Base-by-base conservation (phyloP, 2,113 vertebrate genomes). In the Phasianus colchicus region DNA sequence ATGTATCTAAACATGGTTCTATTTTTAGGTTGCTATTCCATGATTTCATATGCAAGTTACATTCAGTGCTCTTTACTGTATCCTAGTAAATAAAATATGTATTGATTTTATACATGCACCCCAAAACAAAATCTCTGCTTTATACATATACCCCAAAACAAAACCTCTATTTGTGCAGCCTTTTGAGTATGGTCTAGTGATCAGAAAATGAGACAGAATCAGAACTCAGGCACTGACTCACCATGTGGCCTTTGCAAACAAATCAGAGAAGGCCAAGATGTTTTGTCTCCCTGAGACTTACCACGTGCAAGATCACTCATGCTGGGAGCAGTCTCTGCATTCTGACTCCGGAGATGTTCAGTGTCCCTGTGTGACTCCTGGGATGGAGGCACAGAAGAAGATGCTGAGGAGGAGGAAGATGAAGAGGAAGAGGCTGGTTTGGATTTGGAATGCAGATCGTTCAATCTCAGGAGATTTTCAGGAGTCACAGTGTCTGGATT, bases 361-460 rank as follows among this genome's bases (percentile, higher is more conserved):
- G 95, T 38, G 30, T 98, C 98, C 89, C 96, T 97, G 92, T 97
- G 97, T 21, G 95, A 43, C 40, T 81, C 95, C 90, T 92, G 96
- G 2, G 67, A 58, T 17, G 96, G 87, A 55, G 86, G 97, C 57
- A 47, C 96, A 18, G 94, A 96, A 95, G 84, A 47, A 32, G 95
- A 96, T 1, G 74, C 93, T 22, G 90, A 95, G 43, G 97, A 97
- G 34, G 95, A 96, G 12, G 97, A 96, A 30, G 96, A 86, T 9
- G 96, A 83, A 32, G 92, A 47, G 16, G 97, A 95, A 5, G 96
- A 71, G 93, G 98, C 65, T 81, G 97, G 77, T 50, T 96, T 97
- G 65, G 96, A 83, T 93, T 98, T 99, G 97, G 97, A 81, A 47
- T 98, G 98, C 60, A 97, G 86, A 54, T 99, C 98, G 0, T 96